A percentile compares a stretch with the other conserved stretches of the same genome.
Evolutionary conservation across 2,888 invertebrate genomes (phyloP).

Genomic region (Cylloceria caligata): DNA sequence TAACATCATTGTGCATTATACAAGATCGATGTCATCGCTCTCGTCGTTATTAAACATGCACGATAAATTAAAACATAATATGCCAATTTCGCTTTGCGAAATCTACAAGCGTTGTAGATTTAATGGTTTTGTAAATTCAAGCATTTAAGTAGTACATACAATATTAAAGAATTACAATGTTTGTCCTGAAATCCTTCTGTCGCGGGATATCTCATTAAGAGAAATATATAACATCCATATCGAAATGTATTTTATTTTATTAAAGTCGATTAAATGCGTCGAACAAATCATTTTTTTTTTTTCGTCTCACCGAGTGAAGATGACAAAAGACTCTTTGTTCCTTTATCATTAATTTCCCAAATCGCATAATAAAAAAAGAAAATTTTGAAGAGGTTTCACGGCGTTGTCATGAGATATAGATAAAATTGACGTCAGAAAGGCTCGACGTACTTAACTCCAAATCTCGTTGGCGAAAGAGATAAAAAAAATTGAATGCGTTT

Average conservation of each 20-base stretch:
- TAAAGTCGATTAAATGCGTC: too few species aligned
- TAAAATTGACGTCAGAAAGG: background rate
- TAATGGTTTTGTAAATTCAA: background rate
- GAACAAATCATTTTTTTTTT: too few species aligned
- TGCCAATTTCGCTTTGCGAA: too few species aligned
- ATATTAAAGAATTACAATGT: background rate
- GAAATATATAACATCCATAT: too few species aligned
- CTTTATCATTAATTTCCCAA: background rate
- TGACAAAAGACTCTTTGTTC: too few species aligned
- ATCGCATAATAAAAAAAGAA: background rate
- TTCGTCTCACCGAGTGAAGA: too few species aligned
- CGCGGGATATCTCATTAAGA: too few species aligned
- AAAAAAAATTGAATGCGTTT: conserved; percentile 62
- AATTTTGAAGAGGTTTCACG: background rate
- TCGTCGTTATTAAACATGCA: background rate
- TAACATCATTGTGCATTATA: conserved; percentile 1
- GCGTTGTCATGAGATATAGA: background rate
- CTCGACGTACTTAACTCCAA: conserved; percentile 40
- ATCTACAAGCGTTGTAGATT: background rate
- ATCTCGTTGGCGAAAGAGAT: conserved; percentile 55
- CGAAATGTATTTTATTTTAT: too few species aligned
- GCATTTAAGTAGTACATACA: too few species aligned
- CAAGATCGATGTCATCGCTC: background rate
- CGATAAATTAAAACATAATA: background rate
- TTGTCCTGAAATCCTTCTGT: too few species aligned